Percentiles rank a stretch among this genome's conserved stretches.
phyloP scores from a whole-genome alignment of 2,113 vertebrate species.

The Cyanoliseus patagonus region DNA sequence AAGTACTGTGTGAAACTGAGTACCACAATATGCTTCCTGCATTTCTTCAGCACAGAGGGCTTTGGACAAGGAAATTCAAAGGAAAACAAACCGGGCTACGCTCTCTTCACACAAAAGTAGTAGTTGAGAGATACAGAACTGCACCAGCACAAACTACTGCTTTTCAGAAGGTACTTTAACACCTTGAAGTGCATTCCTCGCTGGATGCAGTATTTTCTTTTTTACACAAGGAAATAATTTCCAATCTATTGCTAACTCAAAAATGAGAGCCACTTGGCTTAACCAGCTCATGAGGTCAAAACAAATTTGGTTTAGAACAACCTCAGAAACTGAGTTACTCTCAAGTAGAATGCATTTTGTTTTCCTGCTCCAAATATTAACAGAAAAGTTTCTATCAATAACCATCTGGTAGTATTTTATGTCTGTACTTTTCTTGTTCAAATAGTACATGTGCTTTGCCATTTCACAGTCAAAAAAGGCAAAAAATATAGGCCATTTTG shows the following conservation, averaged over 20 bases:
- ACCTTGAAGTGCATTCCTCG: not conserved
- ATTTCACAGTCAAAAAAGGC: not conserved
- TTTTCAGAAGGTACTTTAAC: not conserved
- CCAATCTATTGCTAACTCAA: not conserved
- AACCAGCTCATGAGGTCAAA: not conserved
- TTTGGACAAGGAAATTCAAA: not conserved
- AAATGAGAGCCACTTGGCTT: not conserved
- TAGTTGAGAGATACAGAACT: not conserved
- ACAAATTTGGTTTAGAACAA: not conserved
- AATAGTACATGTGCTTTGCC: not conserved
- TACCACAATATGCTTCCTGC: not conserved
- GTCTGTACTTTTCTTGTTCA: not conserved
- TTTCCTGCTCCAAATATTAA: not conserved
- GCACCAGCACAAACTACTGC: not conserved
- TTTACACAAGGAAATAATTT: not conserved
- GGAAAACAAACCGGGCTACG: not conserved
- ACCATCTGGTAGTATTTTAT: not conserved
- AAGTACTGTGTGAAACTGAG: not conserved
- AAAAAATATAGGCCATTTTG: not conserved
- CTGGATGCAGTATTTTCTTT: not conserved
- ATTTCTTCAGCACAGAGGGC: not conserved
- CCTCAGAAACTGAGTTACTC: not conserved
- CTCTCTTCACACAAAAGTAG: not conserved
- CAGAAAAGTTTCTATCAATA: not conserved
- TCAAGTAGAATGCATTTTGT: not conserved